Conservation (phyloP, 2,888 invertebrate genomes). For the Tanypteryx hageni region DNA sequence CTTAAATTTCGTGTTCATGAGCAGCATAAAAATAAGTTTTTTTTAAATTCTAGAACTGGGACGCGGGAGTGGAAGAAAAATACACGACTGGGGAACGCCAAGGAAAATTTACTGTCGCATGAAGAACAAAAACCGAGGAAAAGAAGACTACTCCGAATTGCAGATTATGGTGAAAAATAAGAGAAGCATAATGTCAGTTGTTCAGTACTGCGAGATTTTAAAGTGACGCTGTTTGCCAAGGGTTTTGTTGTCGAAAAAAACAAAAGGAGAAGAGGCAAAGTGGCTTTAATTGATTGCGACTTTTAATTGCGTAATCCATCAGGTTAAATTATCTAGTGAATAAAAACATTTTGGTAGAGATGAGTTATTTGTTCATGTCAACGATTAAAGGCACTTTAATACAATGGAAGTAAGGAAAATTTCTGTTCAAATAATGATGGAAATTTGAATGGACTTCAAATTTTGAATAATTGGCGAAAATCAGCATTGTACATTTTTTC, state of each 20-base stretch:
- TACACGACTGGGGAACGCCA: slow-evolving; percentile 31
- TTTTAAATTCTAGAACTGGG: slow-evolving; percentile 33
- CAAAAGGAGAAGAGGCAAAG: neutral
- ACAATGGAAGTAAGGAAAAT: no score
- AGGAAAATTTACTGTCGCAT: slow-evolving; percentile 6
- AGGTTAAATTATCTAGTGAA: neutral
- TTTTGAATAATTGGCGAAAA: no score
- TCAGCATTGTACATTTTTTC: no score
- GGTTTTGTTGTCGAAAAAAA: neutral
- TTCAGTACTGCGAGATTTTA: neutral
- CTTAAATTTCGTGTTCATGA: slow-evolving; percentile 27
- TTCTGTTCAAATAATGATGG: no score
- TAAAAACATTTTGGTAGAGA: no score
- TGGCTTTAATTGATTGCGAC: neutral
- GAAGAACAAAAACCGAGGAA: neutral
- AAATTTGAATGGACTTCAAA: no score
- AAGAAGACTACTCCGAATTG: slow-evolving; percentile 36
- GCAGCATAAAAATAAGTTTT: slow-evolving; percentile 31
- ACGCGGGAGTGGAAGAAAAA: slow-evolving; percentile 29
- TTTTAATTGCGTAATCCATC: neutral
- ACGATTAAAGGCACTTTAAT: no score
- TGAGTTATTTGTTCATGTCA: no score
- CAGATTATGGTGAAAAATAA: slow-evolving; percentile 41
- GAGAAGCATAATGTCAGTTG: neutral
- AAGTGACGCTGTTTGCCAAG: neutral